Conservation (phyloP, 1,140 invertebrate species). For the Aphelenchoides fujianensis region DNA sequence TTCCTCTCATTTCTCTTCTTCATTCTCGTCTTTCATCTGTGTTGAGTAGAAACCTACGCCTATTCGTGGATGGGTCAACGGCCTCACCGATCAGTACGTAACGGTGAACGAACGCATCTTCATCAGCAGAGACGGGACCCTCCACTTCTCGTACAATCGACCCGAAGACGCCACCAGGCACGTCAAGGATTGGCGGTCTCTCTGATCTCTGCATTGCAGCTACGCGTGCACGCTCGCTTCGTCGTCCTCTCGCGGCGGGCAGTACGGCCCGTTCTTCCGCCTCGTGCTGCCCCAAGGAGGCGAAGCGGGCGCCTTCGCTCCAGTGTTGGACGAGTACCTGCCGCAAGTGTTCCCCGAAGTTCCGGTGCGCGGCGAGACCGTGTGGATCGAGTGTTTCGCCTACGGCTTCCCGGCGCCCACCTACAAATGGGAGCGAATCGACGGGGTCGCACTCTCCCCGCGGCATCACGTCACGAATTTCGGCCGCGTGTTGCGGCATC, state of each 20-base stretch:
- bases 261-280: slow-evolving; percentile 48
- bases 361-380: slow-evolving; percentile 42
- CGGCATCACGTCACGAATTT: slow-evolving; percentile 44
- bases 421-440: slow-evolving; percentile 38
- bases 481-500: slow-evolving; percentile 44
- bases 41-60: slow-evolving; percentile 44
- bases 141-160: slow-evolving; percentile 49
- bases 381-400: slow-evolving; percentile 47
- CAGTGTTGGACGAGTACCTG: slow-evolving; percentile 46
- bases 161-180: slow-evolving; percentile 40
- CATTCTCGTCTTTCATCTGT: too few species aligned
- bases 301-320: slow-evolving; percentile 35
- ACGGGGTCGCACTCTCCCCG: slow-evolving; percentile 30
- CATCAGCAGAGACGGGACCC: slow-evolving; percentile 47
- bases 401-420: slow-evolving; percentile 49
- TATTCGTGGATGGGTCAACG: slow-evolving; percentile 44
- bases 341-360: slow-evolving; percentile 48
- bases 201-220: slow-evolving; percentile 22
- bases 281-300: slow-evolving; percentile 37
- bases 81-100: slow-evolving; percentile 46
- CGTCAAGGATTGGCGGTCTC: neutral
- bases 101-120: slow-evolving; percentile 32
- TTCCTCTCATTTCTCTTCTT: too few species aligned
- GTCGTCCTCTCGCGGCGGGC: slow-evolving; percentile 30
- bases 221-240: slow-evolving; percentile 48